These are phyloP conservation scores for Cromileptes altivelis DNA, from an alignment of 2,113 vertebrate genomes.

Conservation along the genomic window DNA sequence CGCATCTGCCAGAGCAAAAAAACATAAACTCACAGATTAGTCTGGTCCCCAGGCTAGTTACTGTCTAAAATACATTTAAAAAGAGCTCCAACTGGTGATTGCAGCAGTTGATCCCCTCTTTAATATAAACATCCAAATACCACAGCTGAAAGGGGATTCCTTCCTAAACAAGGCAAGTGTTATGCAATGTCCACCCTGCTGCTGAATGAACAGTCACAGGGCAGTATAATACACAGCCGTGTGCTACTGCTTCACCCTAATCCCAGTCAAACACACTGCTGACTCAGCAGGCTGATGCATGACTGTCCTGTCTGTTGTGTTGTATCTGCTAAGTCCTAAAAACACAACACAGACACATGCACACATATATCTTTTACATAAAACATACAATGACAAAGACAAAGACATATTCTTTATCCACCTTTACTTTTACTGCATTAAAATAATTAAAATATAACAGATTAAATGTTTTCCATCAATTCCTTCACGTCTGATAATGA, in stretches of 20 bases:
- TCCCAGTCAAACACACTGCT: conserved; percentile 54
- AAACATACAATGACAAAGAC: neutral
- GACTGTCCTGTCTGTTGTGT: conserved; percentile 56
- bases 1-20: no score
- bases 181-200: conserved; percentile 10
- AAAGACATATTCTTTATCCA: neutral
- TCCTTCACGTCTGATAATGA: no score
- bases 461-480: neutral
- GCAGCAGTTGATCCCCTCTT: neutral
- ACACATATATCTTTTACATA: neutral
- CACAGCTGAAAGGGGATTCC: neutral
- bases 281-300: conserved; percentile 61
- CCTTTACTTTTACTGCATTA: neutral
- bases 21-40: no score
- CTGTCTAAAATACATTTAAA: neutral
- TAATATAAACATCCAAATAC: neutral
- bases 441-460: neutral
- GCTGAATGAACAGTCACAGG: conserved; percentile 44
- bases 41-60: neutral
- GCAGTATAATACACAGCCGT: conserved; percentile 12
- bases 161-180: neutral
- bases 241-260: conserved; percentile 43
- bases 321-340: conserved; percentile 17
- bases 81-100: neutral
- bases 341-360: conserved; percentile 20